Evolutionary conservation across 2,113 vertebrate genomes (phyloP), one percentile per base, ranked within the genome.

Genomic region (Phaethon lepturus): DNA sequence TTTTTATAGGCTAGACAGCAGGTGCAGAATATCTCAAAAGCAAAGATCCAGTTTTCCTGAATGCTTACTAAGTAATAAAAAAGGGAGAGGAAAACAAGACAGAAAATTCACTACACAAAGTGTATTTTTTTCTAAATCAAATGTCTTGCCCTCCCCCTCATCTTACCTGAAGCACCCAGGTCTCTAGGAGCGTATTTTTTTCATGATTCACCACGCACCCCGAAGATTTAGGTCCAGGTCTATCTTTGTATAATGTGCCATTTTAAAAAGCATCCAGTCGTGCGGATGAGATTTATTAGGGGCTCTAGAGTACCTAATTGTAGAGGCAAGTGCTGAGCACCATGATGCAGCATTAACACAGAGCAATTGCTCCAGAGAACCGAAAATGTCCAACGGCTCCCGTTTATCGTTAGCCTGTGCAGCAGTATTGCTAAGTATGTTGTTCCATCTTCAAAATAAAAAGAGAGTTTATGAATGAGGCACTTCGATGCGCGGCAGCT

Each of bases 1-100:
- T 95, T 98, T 98, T 98, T 96, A 97, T 89, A 94, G 97, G 96
- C 94, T 87, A 98, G 93, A 95, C 78, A 98, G 96, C 93, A 97
- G 94, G 92, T 97, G 85, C 96, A 96, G 95, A 97, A 93, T 76
- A 97, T 97, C 96, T 97, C 84, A 90, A 94, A 96, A 90, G 91
- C 87, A 96, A 93, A 85, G 92, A 97, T 97, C 95, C 80, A 88
- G 86, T 91, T 96, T 91, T 87, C 53, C 79, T 81, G 89, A 93
- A 96, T 94, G 95, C 93, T 96, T 86, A 20, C 86, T 84, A 82
- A 95, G 73, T 94, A 94, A 96, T 93, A 90, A 95, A 98, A 97
- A 90, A 23, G 90, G 47, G 89, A 96, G 95, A 86, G 74, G 87
- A 83, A 96, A 97, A 80, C 74, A 91, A 94, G 86, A 33, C 40